Evolutionary conservation across 2,797 vertebrate genomes (phyloP).

Genomic region (Alauda arvensis): DNA sequence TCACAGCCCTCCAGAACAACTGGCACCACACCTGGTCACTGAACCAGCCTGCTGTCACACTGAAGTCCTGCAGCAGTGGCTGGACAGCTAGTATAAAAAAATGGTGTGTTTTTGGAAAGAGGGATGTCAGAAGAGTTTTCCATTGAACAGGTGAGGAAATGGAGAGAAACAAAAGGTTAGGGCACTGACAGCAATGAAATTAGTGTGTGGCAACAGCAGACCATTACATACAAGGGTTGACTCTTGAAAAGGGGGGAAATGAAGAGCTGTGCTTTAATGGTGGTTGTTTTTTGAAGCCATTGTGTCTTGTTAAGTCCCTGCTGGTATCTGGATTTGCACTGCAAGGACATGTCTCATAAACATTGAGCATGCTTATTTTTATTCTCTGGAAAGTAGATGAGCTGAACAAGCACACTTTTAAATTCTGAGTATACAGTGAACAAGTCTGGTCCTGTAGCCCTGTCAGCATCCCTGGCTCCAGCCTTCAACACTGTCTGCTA

Average conservation of each 20-base stretch:
- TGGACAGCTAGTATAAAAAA: not conserved
- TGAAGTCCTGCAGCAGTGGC: not conserved
- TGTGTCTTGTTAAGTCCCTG: not conserved
- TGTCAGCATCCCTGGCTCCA: not conserved
- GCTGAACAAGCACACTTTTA: not conserved
- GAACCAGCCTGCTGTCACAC: not conserved
- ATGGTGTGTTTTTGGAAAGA: not conserved
- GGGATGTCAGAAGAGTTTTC: not conserved
- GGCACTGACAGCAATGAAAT: not conserved
- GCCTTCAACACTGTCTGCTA: not conserved
- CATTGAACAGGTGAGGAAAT: not conserved
- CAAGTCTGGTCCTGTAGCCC: not conserved
- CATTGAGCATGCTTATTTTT: not conserved
- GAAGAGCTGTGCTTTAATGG: not conserved
- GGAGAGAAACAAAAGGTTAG: not conserved
- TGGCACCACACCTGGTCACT: not conserved
- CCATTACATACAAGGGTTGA: not conserved
- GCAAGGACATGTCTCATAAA: not conserved
- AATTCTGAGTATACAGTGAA: not conserved
- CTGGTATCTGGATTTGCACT: not conserved
- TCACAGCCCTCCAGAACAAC: not conserved
- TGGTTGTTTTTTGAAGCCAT: fast-evolving
- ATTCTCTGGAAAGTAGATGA: not conserved
- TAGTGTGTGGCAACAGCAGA: not conserved
- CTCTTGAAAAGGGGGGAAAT: not conserved